A percentile compares a stretch with the other conserved stretches of the same genome.
These are phyloP conservation scores for Ranitomeya imitator DNA, from an alignment of 2,113 vertebrate species.

Conservation along the genomic window DNA sequence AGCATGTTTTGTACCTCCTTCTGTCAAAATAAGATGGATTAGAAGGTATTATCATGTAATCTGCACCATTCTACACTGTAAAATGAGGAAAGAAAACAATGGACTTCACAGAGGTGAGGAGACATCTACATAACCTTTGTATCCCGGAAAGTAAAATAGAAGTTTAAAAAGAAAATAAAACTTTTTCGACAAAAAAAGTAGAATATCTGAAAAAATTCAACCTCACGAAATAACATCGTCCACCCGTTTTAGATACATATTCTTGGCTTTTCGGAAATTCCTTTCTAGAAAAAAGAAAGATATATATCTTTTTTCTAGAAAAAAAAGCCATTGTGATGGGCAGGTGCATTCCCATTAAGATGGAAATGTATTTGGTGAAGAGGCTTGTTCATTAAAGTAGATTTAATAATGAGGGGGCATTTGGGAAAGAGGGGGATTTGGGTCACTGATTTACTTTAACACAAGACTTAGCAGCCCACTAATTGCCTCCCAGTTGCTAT, in stretches of 20 bases:
- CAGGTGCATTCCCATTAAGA: slow-evolving; percentile 62
- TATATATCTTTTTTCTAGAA: too few species aligned
- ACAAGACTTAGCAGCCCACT: slow-evolving; percentile 62
- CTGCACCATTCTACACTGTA: not conserved
- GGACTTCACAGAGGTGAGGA: not conserved
- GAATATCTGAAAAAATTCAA: not conserved
- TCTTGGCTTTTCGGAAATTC: slow-evolving; percentile 38
- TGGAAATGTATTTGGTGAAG: slow-evolving; percentile 57
- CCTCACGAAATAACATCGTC: not conserved
- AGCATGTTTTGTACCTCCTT: slow-evolving; percentile 64
- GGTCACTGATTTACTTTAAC: slow-evolving; percentile 66
- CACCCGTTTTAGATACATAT: not conserved
- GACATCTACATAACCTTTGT: not conserved
- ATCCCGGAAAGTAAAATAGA: not conserved
- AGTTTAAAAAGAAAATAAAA: not conserved
- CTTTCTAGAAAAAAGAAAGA: too few species aligned
- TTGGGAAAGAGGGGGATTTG: slow-evolving; percentile 61
- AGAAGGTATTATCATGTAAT: slow-evolving; percentile 31
- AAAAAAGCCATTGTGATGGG: slow-evolving; percentile 39
- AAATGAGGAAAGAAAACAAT: slow-evolving; percentile 1
- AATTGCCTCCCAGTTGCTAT: slow-evolving; percentile 65
- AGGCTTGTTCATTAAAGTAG: slow-evolving; percentile 65
- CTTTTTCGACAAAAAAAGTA: not conserved
- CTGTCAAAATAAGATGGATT: slow-evolving; percentile 62
- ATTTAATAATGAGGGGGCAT: slow-evolving; percentile 65